phyloP scores from a whole-genome alignment of 1,140 invertebrate species.

The Pseudachorutes palmiensis region DNA sequence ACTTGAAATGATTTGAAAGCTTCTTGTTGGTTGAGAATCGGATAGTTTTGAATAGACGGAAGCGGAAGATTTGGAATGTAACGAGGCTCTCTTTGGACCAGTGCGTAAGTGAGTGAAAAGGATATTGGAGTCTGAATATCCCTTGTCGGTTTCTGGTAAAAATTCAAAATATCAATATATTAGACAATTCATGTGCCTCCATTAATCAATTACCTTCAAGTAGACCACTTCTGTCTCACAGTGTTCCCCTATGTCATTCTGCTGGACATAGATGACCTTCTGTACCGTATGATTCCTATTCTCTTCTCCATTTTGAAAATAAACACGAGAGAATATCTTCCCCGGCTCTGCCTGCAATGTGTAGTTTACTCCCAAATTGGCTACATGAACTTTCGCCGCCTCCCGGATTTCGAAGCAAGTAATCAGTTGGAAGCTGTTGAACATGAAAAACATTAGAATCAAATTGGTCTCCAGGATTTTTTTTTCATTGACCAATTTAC shows the following conservation, averaged over 20 bases:
- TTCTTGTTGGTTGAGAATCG: constrained; percentile 79
- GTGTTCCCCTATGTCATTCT: constrained; percentile 45
- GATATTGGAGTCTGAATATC: constrained; percentile 77
- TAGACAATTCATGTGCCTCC: not conserved
- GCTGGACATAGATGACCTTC: constrained; percentile 42
- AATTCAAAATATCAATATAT: constrained; percentile 8
- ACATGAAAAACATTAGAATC: constrained; percentile 10
- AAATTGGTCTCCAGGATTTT: too few species aligned
- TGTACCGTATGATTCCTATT: constrained; percentile 45
- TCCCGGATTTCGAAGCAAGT: constrained; percentile 73
- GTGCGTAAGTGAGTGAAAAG: constrained; percentile 73
- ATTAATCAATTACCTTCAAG: constrained; percentile 52
- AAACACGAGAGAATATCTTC: constrained; percentile 74
- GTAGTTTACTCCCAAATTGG: constrained; percentile 53
- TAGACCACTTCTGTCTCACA: constrained; percentile 69
- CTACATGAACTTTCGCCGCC: constrained; percentile 47
- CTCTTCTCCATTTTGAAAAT: constrained; percentile 52
- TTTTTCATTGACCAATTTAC: too few species aligned
- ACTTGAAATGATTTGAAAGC: constrained; percentile 72
- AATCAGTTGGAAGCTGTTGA: constrained; percentile 66
- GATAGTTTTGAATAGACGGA: constrained; percentile 66
- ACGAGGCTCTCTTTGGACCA: constrained; percentile 60
- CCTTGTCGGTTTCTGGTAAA: constrained; percentile 58
- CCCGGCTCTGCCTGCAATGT: constrained; percentile 74
- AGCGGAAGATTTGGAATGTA: constrained; percentile 46